A percentile compares a stretch with the other conserved stretches of the same genome.
phyloP scores from a whole-genome alignment of 2,113 vertebrate species.

The Cisticola juncidis region DNA sequence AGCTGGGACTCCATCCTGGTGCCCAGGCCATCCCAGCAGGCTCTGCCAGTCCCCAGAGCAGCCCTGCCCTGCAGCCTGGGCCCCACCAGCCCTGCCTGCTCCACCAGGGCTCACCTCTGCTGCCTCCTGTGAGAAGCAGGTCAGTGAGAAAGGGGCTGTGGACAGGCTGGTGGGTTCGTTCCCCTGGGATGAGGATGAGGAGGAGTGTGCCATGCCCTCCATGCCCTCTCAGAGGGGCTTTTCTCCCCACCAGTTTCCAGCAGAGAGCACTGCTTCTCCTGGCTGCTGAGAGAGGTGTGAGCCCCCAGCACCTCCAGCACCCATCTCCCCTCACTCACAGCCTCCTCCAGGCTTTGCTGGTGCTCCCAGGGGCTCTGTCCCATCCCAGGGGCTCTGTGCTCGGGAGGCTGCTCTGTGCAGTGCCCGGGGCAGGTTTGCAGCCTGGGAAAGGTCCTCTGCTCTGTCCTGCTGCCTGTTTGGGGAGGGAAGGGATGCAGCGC shows the following conservation, averaged over 20 bases:
- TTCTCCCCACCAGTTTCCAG: neutral
- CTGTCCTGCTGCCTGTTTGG: neutral
- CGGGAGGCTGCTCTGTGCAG: neutral
- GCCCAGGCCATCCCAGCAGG: neutral
- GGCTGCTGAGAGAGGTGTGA: neutral
- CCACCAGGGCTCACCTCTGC: neutral
- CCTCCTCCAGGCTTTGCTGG: rapidly evolving
- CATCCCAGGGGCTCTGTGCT: rapidly evolving
- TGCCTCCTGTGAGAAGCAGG: neutral
- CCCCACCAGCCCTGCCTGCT: neutral
- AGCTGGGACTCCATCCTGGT: neutral
- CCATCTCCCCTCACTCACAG: rapidly evolving
- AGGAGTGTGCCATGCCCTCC: rapidly evolving
- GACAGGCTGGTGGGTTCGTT: neutral
- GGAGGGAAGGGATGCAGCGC: constrained; percentile 52
- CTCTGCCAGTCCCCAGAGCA: neutral
- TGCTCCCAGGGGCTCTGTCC: neutral
- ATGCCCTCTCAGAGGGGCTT: rapidly evolving
- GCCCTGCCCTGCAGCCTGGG: neutral
- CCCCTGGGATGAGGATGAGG: neutral
- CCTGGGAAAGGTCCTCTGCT: constrained; percentile 21
- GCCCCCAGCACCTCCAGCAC: neutral
- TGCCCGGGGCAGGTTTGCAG: neutral
- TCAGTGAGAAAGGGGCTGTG: rapidly evolving
- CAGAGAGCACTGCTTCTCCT: rapidly evolving